Evolutionary conservation across 1,140 invertebrate species (phyloP), one percentile per base, ranked within the genome.

Genomic region (Ceratoteleas bidentatus): DNA sequence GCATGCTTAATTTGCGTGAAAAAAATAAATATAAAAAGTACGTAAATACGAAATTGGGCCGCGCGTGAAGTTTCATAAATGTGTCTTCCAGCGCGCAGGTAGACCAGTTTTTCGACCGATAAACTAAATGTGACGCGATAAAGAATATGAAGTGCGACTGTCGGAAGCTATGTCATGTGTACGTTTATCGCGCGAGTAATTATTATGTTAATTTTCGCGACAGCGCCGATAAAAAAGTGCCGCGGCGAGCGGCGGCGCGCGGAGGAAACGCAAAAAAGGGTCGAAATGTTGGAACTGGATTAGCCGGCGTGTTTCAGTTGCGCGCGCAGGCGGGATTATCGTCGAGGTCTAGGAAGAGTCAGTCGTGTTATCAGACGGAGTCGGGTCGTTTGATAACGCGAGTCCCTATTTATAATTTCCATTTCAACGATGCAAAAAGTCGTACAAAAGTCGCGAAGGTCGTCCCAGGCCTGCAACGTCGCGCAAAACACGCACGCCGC

Each of bases 381-480:
- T 62, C 82, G 87, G 83, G 85, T 88, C 87, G 85, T 57, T 38
- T 36, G 87, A 88, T 88, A 87, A 85, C 78, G 80, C 57, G 11
- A 50, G 60, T 70, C 60, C 32, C 81, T 85, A 83, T 86, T 87
- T 85, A 85, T 77, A 81, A 83, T 78, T 61, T 65, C 13, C 61
- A 72, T 54, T 65, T 62, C 9, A 76, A n/a, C 58, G 52, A 57
- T 45, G 9, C 32, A 73, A 70, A 74, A 62, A 32, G 40, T 50
- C 34, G 15, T 10, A 2, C 13, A 62, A 68, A 56, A 61, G 16
- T 36, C 53, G 40, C 52, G 61, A 82, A 72, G 73, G 57, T 76
- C 56, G 62, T 3, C n/a, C 57, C 47, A 60, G 47, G 50, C 11
- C 61, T 33, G 14, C 16, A 33, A 8, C 47, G 7, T 36, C n/a